Evolutionary conservation across 2,888 invertebrate species (phyloP), one percentile per base, ranked within the genome.

Genomic region (Globia sparganii): DNA sequence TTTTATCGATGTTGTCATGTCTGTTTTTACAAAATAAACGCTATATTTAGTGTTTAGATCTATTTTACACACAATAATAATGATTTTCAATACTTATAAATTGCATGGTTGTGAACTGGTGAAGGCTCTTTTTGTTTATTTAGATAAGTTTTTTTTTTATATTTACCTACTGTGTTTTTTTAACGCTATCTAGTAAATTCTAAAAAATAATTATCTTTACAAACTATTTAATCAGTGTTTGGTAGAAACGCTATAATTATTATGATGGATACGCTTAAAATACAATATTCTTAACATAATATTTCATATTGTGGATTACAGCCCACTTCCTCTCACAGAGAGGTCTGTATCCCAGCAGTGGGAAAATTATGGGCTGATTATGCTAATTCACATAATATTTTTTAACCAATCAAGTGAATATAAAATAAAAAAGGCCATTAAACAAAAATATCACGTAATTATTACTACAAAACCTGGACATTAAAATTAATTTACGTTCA

Each of bases 401-500:
- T 2, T 15, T 0, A 67, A 46, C 53, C 21, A 61, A 68, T 68
- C 75, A 58, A 62, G 11, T 8, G 15, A 21, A 59, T 25, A 75
- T 18, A 70, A 28, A 83, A 46, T 46, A 15, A 4, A 77, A 77
- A 74, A 37, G 28, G 0, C 6, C 18, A 77, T 84, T 43, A 72
- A 64, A 77, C 31, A 43, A 72, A 74, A 73, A 66, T 65, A 78
- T 67, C 66, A 72, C 58, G 31, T 70, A 64, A 73, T 72, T 69
- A 81, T 73, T 37, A 74, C 5, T 66, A 84, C 56, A 66, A 67
- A 81, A 78, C 58, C 25, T 3, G 65, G 70, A 71, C 61, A 78
- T 66, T 78, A 73, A 77, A 82, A 85, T 79, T 72, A 85, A 88
- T 88, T 80, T 82, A 82, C 72, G 58, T 61, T 64, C 71, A 68